Conservation (phyloP, 2,888 invertebrate genomes). For the Adineta ricciae region DNA sequence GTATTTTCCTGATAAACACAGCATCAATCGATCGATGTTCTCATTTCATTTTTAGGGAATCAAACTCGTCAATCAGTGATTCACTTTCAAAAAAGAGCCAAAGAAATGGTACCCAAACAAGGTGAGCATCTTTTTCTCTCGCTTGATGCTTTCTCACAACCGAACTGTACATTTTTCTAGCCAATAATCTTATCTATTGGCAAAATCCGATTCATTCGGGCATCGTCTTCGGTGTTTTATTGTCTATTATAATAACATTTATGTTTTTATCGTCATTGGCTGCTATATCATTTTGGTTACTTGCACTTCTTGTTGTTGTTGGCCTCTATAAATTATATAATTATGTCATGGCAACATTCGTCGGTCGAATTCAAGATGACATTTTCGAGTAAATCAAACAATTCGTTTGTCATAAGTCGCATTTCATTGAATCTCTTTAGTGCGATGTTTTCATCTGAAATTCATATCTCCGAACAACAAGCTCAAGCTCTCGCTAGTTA, state of each 20-base stretch:
- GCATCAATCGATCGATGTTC: no score
- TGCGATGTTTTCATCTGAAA: not conserved
- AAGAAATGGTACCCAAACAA: not conserved
- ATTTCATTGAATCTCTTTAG: not conserved
- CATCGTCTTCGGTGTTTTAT: not conserved
- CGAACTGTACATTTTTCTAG: not conserved
- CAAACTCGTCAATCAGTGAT: not conserved
- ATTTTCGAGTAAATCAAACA: not conserved
- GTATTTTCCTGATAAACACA: not conserved
- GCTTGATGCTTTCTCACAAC: not conserved
- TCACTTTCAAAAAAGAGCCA: not conserved
- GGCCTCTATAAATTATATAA: conserved; percentile 19
- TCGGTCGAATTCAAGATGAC: not conserved
- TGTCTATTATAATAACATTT: not conserved
- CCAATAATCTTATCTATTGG: not conserved
- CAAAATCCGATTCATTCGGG: not conserved
- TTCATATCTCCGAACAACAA: not conserved
- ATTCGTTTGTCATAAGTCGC: not conserved
- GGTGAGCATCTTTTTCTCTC: not conserved
- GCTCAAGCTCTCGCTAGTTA: not conserved
- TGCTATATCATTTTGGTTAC: conserved; percentile 16
- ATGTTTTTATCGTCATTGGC: conserved; percentile 13
- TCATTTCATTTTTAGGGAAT: not conserved
- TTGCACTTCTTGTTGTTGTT: not conserved
- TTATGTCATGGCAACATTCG: conserved; percentile 8